A percentile compares a stretch with the other conserved stretches of the same genome.
Evolutionary conservation across 2,797 vertebrate species (phyloP).

Genomic region (Clarias fuscus): DNA sequence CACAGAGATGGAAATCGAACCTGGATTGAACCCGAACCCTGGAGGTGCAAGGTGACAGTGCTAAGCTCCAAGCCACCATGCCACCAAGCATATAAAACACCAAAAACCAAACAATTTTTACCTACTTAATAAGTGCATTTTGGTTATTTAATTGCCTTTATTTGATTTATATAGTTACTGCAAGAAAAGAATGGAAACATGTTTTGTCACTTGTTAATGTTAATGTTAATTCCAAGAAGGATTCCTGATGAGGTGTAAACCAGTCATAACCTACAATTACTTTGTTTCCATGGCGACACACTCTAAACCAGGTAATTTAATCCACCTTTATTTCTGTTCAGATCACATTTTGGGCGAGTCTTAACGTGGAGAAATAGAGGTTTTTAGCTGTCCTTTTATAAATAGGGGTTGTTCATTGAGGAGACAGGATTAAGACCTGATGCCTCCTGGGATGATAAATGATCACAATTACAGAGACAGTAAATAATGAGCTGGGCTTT

Average conservation of each 20-base stretch:
- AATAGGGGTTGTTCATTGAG: slow-evolving; percentile 56
- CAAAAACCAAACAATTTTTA: background rate
- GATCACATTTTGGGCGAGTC: slow-evolving; percentile 5
- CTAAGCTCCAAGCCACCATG: no score
- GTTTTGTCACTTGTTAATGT: background rate
- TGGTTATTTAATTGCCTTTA: background rate
- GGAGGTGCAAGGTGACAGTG: no score
- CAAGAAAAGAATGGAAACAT: background rate
- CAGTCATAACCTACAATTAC: background rate
- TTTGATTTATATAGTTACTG: background rate
- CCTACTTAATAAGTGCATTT: no score
- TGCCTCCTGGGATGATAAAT: slow-evolving; percentile 66
- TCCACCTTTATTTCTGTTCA: background rate
- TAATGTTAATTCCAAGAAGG: background rate
- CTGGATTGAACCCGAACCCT: no score
- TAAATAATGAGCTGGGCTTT: slow-evolving; percentile 70
- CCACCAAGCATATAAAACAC: no score
- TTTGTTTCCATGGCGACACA: slow-evolving; percentile 4
- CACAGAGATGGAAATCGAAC: no score
- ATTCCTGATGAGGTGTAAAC: background rate
- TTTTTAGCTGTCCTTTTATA: slow-evolving; percentile 54
- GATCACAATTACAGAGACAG: slow-evolving; percentile 69
- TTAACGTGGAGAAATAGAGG: slow-evolving; percentile 1
- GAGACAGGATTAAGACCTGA: slow-evolving; percentile 48
- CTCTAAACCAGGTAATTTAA: background rate